Evolutionary conservation across 2,888 invertebrate genomes (phyloP).

Genomic region (Amiota mariae): DNA sequence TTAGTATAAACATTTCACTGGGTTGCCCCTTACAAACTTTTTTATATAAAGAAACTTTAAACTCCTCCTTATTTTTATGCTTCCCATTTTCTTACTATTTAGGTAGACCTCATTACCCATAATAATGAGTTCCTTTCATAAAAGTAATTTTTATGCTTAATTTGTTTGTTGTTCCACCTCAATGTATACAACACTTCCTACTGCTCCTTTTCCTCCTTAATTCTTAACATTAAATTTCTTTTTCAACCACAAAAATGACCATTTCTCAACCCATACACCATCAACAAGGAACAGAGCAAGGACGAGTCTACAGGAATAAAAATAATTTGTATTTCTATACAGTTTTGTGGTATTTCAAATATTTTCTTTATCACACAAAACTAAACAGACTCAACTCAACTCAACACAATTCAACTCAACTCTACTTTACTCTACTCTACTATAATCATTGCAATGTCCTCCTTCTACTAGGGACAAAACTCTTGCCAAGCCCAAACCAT

Average conservation of each 20-base stretch:
- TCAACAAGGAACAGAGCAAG: too few relatives aligned
- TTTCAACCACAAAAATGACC: not conserved
- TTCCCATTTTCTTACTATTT: too few relatives aligned
- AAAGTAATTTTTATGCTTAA: not conserved
- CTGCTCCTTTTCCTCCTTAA: too few relatives aligned
- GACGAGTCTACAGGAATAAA: not conserved
- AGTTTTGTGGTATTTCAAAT: constrained; percentile 26
- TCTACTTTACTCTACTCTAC: too few relatives aligned
- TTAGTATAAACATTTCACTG: too few relatives aligned
- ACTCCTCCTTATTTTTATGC: too few relatives aligned
- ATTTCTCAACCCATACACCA: not conserved
- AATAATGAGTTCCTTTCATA: too few relatives aligned
- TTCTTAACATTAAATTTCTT: too few relatives aligned
- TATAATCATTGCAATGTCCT: not conserved
- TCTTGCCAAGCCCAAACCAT: not conserved
- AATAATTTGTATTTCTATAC: constrained; percentile 8
- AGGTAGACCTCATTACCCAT: too few relatives aligned
- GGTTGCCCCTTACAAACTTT: too few relatives aligned
- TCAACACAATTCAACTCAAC: not conserved
- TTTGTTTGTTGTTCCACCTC: not conserved
- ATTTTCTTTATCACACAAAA: constrained; percentile 19
- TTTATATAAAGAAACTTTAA: too few relatives aligned
- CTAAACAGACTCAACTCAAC: constrained; percentile 6
- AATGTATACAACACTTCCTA: too few relatives aligned
- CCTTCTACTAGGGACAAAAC: not conserved